Percentiles rank a stretch among this genome's conserved stretches.
These are phyloP conservation scores for Bergia puertoricense DNA, from an alignment of 92 coral and sea anemone species.

Conservation along the genomic window DNA sequence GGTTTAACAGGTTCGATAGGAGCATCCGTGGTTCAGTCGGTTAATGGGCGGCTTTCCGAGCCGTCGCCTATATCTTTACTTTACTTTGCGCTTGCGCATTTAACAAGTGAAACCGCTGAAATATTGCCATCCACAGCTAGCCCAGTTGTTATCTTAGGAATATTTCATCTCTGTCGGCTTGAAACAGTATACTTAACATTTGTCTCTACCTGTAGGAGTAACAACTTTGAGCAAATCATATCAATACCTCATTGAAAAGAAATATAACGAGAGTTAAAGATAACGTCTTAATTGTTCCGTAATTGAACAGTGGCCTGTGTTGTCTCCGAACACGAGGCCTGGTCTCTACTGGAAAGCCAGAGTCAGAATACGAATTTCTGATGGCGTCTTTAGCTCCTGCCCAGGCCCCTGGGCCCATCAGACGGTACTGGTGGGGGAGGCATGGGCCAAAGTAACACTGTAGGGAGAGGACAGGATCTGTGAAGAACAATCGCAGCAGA, in stretches of 20 bases:
- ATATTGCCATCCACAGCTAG: not conserved
- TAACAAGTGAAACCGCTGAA: not conserved
- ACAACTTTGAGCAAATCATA: not conserved
- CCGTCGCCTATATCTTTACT: too few species aligned
- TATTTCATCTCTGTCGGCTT: too few species aligned
- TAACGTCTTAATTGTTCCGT: not conserved
- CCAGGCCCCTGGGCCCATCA: constrained; percentile 61
- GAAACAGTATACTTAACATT: not conserved
- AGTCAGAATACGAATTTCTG: constrained; percentile 26
- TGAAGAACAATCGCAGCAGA: constrained; percentile 48
- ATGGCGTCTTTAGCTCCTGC: constrained; percentile 56
- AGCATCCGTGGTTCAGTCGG: too few species aligned
- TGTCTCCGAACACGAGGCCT: constrained; percentile 5
- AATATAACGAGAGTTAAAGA: not conserved
- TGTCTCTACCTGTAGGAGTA: not conserved
- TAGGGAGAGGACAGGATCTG: constrained; percentile 44
- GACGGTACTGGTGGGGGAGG: constrained; percentile 57
- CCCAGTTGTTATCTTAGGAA: too few species aligned
- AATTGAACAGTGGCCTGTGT: constrained; percentile 1
- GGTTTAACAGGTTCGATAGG: not conserved
- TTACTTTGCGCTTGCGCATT: too few species aligned
- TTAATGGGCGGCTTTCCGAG: too few species aligned
- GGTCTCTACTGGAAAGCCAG: constrained; percentile 38
- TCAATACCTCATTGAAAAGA: not conserved
- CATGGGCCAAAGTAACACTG: constrained; percentile 53